Base-by-base conservation (phyloP, 37 sponge, comb jelly and placozoan species). In the Chondrosia reniformis region DNA sequence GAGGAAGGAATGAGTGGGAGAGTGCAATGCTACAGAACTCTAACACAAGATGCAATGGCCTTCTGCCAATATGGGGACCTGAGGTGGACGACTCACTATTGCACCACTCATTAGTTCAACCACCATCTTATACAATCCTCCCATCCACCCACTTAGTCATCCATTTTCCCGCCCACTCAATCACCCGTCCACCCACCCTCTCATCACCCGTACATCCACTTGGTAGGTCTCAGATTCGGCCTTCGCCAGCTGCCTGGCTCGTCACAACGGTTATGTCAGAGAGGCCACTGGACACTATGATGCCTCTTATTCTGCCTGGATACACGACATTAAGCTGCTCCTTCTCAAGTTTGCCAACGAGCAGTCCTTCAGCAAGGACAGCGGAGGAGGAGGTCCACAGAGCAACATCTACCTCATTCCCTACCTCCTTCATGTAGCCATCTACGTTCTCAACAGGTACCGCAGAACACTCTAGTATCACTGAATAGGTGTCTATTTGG, bases 1-100 rank as follows among this genome's bases (percentile, higher is more conserved):
- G 91, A 21, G 79, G 88, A 12, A 43, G 94, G 30, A 93, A 96
- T 55, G 97, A 93, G 49, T 96, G 97, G 97, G 97, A 96, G 82
- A 89, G 94, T 87, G 97, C 97, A 15, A 83, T 76, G 63, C 80
- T 96, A 28, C 92, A 96, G 65, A 96, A 96, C 55, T 86, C 91
- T 65, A 96, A 96, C 77, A 96, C 94, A 45, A 79, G 82, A 41
- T 96, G 97, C 78, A 96, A 96, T 74, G 91, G 88, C n/a, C 75
- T 96, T 13, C 39, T 96, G 65, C 97, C 97, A 12, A 64, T 96
- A n/a, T 96, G 97, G 97, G 97, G 97, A 37, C 93, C 93, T 21
- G 81, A 91, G 45, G 88, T 94, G 46, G n/a, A n/a, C n/a, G n/a
- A n/a, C n/a, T n/a, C n/a, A n/a, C n/a, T n/a, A n/a, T n/a, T n/a